Evolutionary conservation across 2,888 invertebrate species (phyloP).

Genomic region (Cerceris rybyensis): DNA sequence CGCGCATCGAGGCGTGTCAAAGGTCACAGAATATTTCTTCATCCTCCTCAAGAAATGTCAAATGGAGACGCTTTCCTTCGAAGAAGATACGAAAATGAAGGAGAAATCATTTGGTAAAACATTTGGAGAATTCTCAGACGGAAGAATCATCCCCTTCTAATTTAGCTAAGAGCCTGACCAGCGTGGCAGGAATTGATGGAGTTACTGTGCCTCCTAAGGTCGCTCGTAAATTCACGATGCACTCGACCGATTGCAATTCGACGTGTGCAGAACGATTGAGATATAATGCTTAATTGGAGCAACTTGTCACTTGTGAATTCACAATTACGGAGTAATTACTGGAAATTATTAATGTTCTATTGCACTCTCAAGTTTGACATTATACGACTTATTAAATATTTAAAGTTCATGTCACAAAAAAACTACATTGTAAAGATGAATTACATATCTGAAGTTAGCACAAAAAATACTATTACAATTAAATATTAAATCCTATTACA

Average conservation of each 20-base stretch:
- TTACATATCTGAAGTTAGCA: no score
- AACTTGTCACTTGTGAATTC: not conserved
- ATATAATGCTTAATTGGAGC: constrained; percentile 37
- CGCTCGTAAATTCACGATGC: constrained; percentile 51
- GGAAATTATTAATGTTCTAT: not conserved
- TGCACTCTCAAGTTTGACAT: no score
- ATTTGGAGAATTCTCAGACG: constrained; percentile 22
- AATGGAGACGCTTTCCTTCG: no score
- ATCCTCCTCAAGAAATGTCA: no score
- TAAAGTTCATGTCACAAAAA: no score
- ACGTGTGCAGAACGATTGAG: constrained; percentile 33
- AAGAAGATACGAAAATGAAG: not conserved
- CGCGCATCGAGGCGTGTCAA: no score
- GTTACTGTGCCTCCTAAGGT: constrained; percentile 42
- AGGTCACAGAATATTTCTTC: no score
- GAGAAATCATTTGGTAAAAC: constrained; percentile 6
- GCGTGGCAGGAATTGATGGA: constrained; percentile 43
- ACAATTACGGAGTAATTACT: not conserved
- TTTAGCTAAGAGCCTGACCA: constrained; percentile 40
- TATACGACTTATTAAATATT: no score
- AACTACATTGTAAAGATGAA: no score
- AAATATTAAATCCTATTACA: no score
- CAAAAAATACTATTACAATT: no score
- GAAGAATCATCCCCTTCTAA: constrained; percentile 35
- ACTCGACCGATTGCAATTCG: constrained; percentile 40